Conservation (phyloP, 1,140 invertebrate species). For the Ceratosolen solmsi region DNA sequence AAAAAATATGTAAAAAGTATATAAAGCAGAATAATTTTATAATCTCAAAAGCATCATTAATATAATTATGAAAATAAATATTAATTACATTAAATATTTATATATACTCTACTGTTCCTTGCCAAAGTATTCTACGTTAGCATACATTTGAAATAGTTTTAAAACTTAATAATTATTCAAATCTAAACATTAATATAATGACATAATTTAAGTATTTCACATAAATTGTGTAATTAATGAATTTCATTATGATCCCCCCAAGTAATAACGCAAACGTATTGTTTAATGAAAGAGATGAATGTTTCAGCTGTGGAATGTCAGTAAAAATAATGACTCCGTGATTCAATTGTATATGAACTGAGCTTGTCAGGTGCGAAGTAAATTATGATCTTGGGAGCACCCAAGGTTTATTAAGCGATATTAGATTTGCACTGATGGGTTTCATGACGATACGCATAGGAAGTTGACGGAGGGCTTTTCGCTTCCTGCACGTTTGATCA, state of each 20-base stretch:
- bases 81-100: too few relatives aligned
- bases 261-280: neutral
- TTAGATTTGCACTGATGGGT: neutral
- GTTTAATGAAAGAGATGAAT: neutral
- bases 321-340: neutral
- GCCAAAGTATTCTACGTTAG: too few relatives aligned
- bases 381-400: neutral
- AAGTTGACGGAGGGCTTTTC: neutral
- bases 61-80: neutral
- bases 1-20: too few relatives aligned
- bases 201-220: too few relatives aligned
- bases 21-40: too few relatives aligned
- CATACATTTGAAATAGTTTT: too few relatives aligned
- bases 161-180: too few relatives aligned
- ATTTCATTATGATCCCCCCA: neutral
- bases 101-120: too few relatives aligned
- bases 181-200: too few relatives aligned
- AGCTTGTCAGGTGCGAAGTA: conserved; percentile 31
- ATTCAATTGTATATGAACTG: neutral
- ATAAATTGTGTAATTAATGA: neutral
- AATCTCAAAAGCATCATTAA: too few relatives aligned
- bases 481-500: neutral
- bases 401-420: conserved; percentile 36
- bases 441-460: neutral
- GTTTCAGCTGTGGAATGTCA: neutral